Evolutionary conservation across 2,888 invertebrate species (phyloP), one percentile per base, ranked within the genome.

Genomic region (Lithodes maja): DNA sequence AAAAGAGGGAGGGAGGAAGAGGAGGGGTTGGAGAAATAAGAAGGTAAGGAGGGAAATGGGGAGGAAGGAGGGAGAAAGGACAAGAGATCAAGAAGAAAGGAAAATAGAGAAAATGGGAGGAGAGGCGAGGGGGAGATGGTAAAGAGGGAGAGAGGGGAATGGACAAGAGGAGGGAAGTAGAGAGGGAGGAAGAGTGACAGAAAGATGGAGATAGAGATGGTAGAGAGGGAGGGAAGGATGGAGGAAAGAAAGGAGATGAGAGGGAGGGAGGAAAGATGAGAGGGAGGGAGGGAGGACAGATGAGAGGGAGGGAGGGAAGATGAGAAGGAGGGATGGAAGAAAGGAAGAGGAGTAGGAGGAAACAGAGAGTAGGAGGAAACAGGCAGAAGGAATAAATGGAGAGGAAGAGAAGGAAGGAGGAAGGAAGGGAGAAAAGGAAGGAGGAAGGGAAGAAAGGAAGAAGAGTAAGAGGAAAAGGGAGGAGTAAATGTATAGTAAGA

Each of bases 381-480:
- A 61, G 12, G 33, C 33, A 61, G 12, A 12, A 61, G 12, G 61
- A 61, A 71, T 52, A n/a, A 33, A 84, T 75, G 85, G 49, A 55
- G 55, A 85, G 61, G n/a, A 15, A 68, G 49, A 52, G 50, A 75
- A 49, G n/a, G 83, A 33, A 61, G 52, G 53, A 61, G 33, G 17
- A 52, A 33, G 71, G 83, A 33, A 68, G 68, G 5, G 1, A 52
- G 50, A 83, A 68, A 53, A 17, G 68, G 54, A 83, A 53, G 69
- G 61, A 53, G 83, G 50, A 52, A 49, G 52, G 68, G 54, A 86
- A 86, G 5, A 3, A 79, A 86, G 49, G 79, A 86, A 53, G 79
- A 86, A 12, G 52, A 80, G 68, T 80, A 55, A 49, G 55, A 80
- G n/a, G 55, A 80, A 49, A 77, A 49, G 50, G 33, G 49, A 77